Evolutionary conservation across 2,797 vertebrate genomes (phyloP), one percentile per base, ranked within the genome.

Genomic region (Pelobates cultripes): DNA sequence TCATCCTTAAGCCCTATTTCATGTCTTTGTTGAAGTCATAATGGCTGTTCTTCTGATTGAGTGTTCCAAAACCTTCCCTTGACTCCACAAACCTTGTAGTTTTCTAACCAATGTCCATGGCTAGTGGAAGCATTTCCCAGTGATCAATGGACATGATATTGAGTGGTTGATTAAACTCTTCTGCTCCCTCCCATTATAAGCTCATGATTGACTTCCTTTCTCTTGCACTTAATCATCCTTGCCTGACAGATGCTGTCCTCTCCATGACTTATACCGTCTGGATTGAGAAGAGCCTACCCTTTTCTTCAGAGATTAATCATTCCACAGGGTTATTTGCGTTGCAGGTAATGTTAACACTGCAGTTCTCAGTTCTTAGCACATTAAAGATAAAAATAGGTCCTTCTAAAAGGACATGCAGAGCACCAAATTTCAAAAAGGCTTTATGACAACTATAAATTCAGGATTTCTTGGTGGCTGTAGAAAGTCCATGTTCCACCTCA

Each of bases 111-210:
- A 5, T 15, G 66, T 55, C 72, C 40, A 44, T 42, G 72, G 42
- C 67, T 64, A 42, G 82, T 72, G 70, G 70, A 79, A 79, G 53
- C 55, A 75, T 79, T 74, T 64, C 57, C 55, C 17, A 9, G n/a
- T 83, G 82, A 83, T 83, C 82, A 83, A 79, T 83, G 71, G 72
- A 75, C 14, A 40, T 41, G n/a, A 43, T 75, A 83, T 83, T 71
- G 77, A 83, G 14, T 73, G 44, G 8, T 67, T 79, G 82, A 73
- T 84, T 75, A 72, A 79, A 72, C 57, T 68, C 40, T 71, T 75
- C 45, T 63, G 47, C 61, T 82, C 43, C 28, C 42, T 69, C 78
- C 68, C 60, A 76, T 84, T 84, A 80, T 66, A 82, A 68, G 13
- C n/a, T 78, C 45, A 67, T 77, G 75, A 82, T 77, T 57, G 74